Conservation (phyloP, 1,140 invertebrate species). For the Pachyrhynchus sulphureomaculatus region DNA sequence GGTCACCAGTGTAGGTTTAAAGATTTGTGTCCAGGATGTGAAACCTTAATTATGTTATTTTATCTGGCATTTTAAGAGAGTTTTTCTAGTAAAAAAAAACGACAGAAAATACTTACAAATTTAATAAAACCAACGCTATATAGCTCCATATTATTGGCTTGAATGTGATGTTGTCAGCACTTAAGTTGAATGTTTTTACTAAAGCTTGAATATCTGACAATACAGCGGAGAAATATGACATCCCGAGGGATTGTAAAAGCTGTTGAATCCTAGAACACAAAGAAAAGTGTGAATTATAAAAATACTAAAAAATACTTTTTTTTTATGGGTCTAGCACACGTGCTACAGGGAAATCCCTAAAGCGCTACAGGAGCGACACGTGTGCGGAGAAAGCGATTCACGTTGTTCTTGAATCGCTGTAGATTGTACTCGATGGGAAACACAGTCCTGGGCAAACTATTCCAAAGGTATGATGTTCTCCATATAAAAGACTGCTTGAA, state of each 20-base stretch:
- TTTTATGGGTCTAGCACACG: too few species aligned
- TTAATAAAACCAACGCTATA: constrained; percentile 57
- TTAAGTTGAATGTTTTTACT: constrained; percentile 60
- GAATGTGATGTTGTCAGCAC: constrained; percentile 61
- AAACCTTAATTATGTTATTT: background rate
- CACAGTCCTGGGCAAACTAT: too few species aligned
- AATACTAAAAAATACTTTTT: too few species aligned
- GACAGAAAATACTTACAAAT: constrained; percentile 45
- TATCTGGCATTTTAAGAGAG: background rate
- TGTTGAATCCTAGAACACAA: constrained; percentile 34
- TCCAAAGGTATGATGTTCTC: too few species aligned
- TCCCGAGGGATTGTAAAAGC: constrained; percentile 29
- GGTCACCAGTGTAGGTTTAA: too few species aligned
- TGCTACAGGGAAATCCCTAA: too few species aligned
- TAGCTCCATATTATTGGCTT: constrained; percentile 59
- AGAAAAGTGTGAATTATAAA: background rate
- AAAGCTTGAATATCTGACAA: constrained; percentile 54
- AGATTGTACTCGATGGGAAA: too few species aligned
- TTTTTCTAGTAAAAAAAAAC: background rate
- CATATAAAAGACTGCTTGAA: too few species aligned
- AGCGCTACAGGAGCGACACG: too few species aligned
- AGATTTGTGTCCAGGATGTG: background rate
- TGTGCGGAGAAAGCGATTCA: too few species aligned
- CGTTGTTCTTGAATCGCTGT: too few species aligned
- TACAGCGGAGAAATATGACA: constrained; percentile 19